Conservation (phyloP, 2,797 vertebrate species). For the Scleropages formosus region DNA sequence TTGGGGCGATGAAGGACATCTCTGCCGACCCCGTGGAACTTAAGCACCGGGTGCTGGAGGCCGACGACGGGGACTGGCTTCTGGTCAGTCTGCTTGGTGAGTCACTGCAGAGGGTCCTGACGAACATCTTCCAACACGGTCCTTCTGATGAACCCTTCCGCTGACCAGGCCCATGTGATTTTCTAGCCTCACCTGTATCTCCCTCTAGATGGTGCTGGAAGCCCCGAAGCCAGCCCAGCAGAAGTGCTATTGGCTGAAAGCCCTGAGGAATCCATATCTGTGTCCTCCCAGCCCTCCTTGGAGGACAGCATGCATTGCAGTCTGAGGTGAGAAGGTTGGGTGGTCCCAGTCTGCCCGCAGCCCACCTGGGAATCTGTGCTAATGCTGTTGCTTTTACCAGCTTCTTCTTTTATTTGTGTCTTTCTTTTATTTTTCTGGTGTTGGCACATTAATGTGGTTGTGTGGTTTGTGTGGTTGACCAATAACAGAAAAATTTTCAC, state of each 20-base stretch:
- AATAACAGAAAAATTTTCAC: no score
- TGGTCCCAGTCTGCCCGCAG: background rate
- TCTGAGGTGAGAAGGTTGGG: constrained; percentile 21
- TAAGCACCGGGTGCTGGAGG: constrained; percentile 66
- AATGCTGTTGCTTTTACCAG: background rate
- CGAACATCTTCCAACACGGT: background rate
- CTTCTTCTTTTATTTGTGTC: no score
- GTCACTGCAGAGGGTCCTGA: constrained; percentile 34
- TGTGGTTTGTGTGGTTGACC: no score
- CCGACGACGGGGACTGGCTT: constrained; percentile 87
- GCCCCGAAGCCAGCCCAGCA: constrained; percentile 71
- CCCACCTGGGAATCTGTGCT: no score
- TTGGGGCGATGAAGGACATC: constrained; percentile 67
- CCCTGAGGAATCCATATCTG: constrained; percentile 75
- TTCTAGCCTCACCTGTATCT: constrained; percentile 69
- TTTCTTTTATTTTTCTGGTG: no score
- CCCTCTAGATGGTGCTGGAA: constrained; percentile 70
- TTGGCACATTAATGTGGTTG: no score
- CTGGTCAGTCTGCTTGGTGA: constrained; percentile 85
- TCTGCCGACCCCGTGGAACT: constrained; percentile 60
- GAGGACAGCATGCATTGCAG: constrained; percentile 3
- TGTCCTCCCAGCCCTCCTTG: constrained; percentile 62
- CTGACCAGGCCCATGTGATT: no score
- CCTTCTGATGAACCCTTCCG: background rate
- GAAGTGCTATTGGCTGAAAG: constrained; percentile 78